phyloP scores from a whole-genome alignment of 2,113 vertebrate genomes.

The Chionis minor region DNA sequence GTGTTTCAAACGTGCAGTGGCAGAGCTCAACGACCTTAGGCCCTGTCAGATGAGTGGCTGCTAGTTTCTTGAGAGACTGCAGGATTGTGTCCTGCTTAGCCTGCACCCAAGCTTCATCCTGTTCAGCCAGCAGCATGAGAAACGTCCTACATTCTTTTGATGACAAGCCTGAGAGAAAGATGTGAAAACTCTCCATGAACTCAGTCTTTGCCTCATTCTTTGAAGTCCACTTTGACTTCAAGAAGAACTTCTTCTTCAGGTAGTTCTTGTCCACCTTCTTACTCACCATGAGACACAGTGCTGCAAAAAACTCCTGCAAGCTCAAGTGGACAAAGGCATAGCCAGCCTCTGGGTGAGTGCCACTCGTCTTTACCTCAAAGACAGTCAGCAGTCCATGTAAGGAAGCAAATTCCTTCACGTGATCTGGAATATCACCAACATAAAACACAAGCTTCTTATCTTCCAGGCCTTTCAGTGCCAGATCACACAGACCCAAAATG shows the following conservation, averaged over 20 bases:
- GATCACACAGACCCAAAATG: conserved; percentile 74
- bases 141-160: conserved; percentile 72
- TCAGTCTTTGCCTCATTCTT: conserved; percentile 75
- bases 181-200: conserved; percentile 81
- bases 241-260: conserved; percentile 78
- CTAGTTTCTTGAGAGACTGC: conserved; percentile 72
- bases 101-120: conserved; percentile 62
- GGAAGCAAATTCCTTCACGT: conserved; percentile 74
- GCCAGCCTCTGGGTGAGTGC: conserved; percentile 53
- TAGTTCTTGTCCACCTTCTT: conserved; percentile 52
- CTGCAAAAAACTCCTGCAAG: conserved; percentile 89
- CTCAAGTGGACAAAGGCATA: conserved; percentile 87
- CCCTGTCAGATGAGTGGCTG: conserved; percentile 78
- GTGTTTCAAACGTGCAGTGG: conserved; percentile 83
- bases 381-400: conserved; percentile 73
- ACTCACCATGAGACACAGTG: conserved; percentile 84
- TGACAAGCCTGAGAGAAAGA: conserved; percentile 85
- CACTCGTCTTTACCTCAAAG: conserved; percentile 71
- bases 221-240: conserved; percentile 85
- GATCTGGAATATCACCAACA: conserved; percentile 65
- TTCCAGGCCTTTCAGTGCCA: conserved; percentile 83
- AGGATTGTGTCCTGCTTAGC: conserved; percentile 75
- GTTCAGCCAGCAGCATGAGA: conserved; percentile 69
- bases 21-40: conserved; percentile 88
- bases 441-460: conserved; percentile 79